These are phyloP conservation scores for Nomada lathburiana DNA, from an alignment of 2,888 invertebrate species.

Conservation along the genomic window DNA sequence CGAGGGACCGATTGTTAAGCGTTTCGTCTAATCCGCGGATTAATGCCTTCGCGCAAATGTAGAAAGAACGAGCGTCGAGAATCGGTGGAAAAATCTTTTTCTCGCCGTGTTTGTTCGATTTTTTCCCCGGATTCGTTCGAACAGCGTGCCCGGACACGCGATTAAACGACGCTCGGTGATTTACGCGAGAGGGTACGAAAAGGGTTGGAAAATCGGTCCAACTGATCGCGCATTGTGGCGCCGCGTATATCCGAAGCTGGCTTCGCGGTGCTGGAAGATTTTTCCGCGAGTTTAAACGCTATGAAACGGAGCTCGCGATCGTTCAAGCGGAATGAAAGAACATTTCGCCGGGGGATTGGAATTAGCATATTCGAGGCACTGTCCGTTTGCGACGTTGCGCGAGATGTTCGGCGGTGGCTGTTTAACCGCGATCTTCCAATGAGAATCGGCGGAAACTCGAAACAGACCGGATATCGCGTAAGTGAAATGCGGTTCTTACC, in stretches of 20 bases:
- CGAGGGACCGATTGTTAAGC: slow-evolving; percentile 55
- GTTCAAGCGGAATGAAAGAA: slow-evolving; percentile 15
- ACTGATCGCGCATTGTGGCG: neutral
- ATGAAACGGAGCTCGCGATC: neutral
- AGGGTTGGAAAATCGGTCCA: neutral
- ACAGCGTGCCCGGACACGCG: neutral
- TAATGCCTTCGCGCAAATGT: slow-evolving; percentile 29
- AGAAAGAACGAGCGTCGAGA: neutral
- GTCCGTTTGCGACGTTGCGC: slow-evolving; percentile 11
- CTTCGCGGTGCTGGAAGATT: neutral
- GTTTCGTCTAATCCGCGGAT: slow-evolving; percentile 37
- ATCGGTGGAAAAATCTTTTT: neutral
- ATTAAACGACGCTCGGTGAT: slow-evolving; percentile 26
- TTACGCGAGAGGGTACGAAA: neutral
- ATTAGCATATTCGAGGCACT: slow-evolving; percentile 26
- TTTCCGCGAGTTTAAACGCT: neutral
- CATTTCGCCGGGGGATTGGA: neutral
- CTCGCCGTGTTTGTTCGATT: neutral
- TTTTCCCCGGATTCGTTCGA: neutral
- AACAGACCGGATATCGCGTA: neutral
- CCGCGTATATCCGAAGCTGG: neutral
- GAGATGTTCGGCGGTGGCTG: slow-evolving; percentile 21
- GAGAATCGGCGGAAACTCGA: slow-evolving; percentile 14
- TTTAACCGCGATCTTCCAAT: slow-evolving; percentile 15
- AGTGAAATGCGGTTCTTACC: slow-evolving; percentile 34